A percentile compares a stretch with the other conserved stretches of the same genome.
Conservation (phyloP, 2,113 vertebrate species). For the Lepus timidus region DNA sequence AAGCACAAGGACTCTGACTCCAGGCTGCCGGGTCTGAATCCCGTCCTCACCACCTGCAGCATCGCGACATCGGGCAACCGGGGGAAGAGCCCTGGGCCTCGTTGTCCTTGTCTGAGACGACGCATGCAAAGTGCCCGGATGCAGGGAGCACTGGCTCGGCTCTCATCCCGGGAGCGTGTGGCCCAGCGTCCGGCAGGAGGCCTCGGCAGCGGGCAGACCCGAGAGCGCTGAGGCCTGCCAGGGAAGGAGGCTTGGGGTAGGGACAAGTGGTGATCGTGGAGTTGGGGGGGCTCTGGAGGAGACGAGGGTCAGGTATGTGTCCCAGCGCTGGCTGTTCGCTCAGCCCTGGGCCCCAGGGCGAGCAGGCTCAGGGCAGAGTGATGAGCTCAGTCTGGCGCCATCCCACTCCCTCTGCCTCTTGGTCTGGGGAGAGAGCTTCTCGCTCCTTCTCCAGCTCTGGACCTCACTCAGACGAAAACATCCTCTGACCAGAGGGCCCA, state of each 20-base stretch:
- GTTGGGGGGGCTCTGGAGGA: background rate
- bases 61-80: background rate
- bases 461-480: background rate
- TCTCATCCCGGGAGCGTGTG: fast-evolving
- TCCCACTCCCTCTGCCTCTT: no score
- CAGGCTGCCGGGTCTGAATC: background rate
- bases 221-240: background rate
- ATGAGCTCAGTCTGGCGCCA: background rate
- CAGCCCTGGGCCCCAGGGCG: background rate
- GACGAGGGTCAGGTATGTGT: background rate
- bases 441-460: background rate
- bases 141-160: fast-evolving
- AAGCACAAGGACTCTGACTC: background rate
- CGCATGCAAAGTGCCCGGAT: no score
- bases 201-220: background rate
- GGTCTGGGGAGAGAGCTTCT: background rate
- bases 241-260: background rate
- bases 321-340: background rate
- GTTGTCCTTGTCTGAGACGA: background rate
- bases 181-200: background rate
- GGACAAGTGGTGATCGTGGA: background rate
- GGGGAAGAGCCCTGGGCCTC: background rate
- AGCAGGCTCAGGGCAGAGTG: background rate
- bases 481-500: background rate
- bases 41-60: background rate